These are phyloP conservation scores for Desmodus rotundus DNA, from an alignment of 2,113 vertebrate species.

Conservation along the genomic window DNA sequence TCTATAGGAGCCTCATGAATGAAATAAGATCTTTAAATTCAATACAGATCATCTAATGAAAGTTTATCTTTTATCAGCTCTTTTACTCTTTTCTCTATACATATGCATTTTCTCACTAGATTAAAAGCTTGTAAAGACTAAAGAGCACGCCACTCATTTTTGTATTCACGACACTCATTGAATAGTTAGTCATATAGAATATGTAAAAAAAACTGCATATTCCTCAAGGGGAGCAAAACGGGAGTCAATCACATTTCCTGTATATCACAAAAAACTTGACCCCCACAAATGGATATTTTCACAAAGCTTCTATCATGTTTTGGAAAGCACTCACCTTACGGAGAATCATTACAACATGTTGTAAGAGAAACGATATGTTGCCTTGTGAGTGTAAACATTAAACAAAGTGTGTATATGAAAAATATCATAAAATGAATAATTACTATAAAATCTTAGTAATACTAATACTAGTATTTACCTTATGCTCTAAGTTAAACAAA, in stretches of 20 bases:
- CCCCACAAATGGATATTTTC: not conserved
- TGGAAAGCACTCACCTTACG: not conserved
- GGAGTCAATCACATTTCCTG: not conserved
- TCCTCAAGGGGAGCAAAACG: not conserved
- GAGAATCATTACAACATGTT: not conserved
- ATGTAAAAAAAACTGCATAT: not conserved
- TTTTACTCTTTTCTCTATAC: not conserved
- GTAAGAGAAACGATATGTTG: not conserved
- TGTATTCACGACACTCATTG: not conserved
- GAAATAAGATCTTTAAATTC: not conserved
- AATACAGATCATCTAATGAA: not conserved
- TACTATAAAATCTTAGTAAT: not conserved
- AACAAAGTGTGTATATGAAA: not conserved
- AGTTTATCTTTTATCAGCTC: not conserved
- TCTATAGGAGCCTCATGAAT: not conserved
- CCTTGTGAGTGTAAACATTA: not conserved
- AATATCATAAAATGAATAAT: not conserved
- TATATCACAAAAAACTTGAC: not conserved
- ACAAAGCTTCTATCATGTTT: not conserved
- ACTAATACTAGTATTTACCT: not conserved
- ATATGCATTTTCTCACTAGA: not conserved
- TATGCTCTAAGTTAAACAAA: not conserved
- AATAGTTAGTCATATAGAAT: not conserved
- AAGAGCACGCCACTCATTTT: not conserved
- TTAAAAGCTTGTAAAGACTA: not conserved